Evolutionary conservation across 2,797 vertebrate genomes (phyloP).

Genomic region (Lagodon rhomboides): DNA sequence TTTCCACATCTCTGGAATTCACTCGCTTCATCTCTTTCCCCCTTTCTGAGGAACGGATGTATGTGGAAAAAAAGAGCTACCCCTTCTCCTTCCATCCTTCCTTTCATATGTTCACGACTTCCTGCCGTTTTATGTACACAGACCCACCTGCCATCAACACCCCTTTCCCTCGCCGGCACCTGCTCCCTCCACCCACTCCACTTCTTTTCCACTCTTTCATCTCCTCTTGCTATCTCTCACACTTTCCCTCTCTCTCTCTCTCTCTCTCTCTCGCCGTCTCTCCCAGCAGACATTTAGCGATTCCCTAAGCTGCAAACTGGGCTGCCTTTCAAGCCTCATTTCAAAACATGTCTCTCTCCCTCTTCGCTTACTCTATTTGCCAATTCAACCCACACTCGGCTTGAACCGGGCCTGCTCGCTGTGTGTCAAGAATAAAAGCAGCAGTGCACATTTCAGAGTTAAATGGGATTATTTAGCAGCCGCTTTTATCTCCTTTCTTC

Average conservation of each 20-base stretch:
- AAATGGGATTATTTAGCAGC: constrained; percentile 80
- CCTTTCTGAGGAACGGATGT: constrained; percentile 28
- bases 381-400: constrained; percentile 74
- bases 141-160: constrained; percentile 24
- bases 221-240: constrained; percentile 38
- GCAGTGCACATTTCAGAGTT: constrained; percentile 78
- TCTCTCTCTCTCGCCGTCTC: background rate
- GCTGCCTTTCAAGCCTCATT: constrained; percentile 79
- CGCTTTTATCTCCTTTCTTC: constrained; percentile 70
- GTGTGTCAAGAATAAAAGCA: constrained; percentile 76
- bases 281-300: constrained; percentile 75
- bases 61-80: background rate
- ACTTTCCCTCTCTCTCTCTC: background rate
- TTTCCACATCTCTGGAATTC: constrained; percentile 66
- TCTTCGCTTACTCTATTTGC: constrained; percentile 71
- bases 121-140: constrained; percentile 19
- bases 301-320: constrained; percentile 76
- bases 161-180: constrained; percentile 48
- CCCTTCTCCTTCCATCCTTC: constrained; percentile 4
- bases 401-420: constrained; percentile 64
- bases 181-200: constrained; percentile 51
- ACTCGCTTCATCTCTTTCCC: constrained; percentile 25
- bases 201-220: constrained; percentile 60
- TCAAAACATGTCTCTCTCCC: constrained; percentile 74
- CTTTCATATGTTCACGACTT: constrained; percentile 23